Evolutionary conservation across 2,888 invertebrate genomes (phyloP), one percentile per base, ranked within the genome.

Genomic region (Tricholauxania praeusta): DNA sequence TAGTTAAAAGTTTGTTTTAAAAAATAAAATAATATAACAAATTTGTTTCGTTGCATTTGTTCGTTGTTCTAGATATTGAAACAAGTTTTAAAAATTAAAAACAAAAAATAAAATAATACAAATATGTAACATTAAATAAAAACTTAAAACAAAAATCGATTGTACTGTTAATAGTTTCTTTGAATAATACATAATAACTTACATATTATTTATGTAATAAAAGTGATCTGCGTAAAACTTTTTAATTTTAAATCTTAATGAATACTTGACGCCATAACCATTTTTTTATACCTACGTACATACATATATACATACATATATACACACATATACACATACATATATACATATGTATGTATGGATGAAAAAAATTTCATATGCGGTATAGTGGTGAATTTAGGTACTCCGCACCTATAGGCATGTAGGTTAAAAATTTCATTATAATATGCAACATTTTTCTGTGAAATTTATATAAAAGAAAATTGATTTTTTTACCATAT

Each of bases 121-220:
- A 69, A 69, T n/a, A n/a, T n/a, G n/a, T n/a, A 59, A 17, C 19
- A 69, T 57, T 14, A 67, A 63, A 39, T 69, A 15, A 57, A 55
- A 71, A 71, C 63, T 57, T 68, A 72, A 63, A 32, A 32, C 49
- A 72, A 63, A 71, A 28, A 12, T 32, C 62, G 60, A 48, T 74
- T 74, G 74, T 74, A 74, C 74, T 74, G 48, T 69, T 72, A 53
- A 71, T 74, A 74, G 74, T 74, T 74, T 74, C 74, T 74, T 72
- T 72, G 55, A 73, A 68, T 32, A 48, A 65, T 65, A 55, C 49
- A 64, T 48, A 19, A 19, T 48, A 47, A 47, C 63, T 22, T 48
- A 17, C 39, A 39, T 39, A 39, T 39, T 39, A 39, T 39, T 39
- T 39, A 39, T 10, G 39, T 39, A 39, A 39, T 39, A 10, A 39